Evolutionary conservation across 2,888 invertebrate species (phyloP).

Genomic region (Lottia gigantea): DNA sequence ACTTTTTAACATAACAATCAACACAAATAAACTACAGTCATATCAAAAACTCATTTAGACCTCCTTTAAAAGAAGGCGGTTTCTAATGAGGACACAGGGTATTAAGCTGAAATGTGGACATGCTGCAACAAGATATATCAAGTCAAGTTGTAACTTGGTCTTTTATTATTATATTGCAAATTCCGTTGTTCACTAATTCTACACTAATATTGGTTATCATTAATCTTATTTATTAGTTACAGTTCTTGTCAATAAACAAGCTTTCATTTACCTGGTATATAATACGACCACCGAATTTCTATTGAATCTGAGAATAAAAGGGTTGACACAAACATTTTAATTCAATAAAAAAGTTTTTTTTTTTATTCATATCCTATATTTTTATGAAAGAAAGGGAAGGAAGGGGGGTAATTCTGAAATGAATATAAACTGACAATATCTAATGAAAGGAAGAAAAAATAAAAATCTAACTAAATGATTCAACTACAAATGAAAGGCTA

Average conservation of each 20-base stretch:
- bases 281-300: slow-evolving; percentile 52
- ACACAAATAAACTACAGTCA: background rate
- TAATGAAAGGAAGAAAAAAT: too few species aligned
- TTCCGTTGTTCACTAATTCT: background rate
- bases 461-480: too few species aligned
- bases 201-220: slow-evolving; percentile 1
- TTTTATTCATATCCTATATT: too few species aligned
- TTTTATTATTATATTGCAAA: background rate
- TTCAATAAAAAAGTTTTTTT: too few species aligned
- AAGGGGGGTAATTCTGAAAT: too few species aligned
- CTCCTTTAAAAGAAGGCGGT: background rate
- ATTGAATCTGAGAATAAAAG: slow-evolving; percentile 41
- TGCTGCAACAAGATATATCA: slow-evolving; percentile 8
- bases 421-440: too few species aligned
- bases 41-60: background rate
- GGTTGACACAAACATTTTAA: background rate
- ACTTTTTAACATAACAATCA: slow-evolving; percentile 10
- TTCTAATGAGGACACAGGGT: slow-evolving; percentile 14
- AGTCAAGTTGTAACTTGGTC: slow-evolving; percentile 6
- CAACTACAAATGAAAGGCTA: too few species aligned
- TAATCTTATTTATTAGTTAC: background rate
- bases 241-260: slow-evolving; percentile 1
- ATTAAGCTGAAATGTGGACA: slow-evolving; percentile 11
- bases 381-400: too few species aligned
- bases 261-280: slow-evolving; percentile 45